Evolutionary conservation across 92 coral and sea anemone genomes (phyloP).

Genomic region (Phenganax marumi): DNA sequence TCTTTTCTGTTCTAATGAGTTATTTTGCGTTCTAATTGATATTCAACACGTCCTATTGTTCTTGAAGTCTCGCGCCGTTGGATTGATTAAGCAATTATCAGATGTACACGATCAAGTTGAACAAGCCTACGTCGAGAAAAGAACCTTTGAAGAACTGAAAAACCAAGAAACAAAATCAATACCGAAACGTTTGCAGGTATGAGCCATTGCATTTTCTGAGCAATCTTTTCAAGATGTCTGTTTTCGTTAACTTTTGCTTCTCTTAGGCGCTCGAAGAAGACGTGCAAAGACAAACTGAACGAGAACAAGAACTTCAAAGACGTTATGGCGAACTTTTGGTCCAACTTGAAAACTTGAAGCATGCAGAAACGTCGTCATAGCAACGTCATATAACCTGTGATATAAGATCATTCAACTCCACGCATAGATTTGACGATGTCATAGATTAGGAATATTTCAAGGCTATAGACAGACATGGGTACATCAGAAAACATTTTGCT

Average conservation of each 20-base stretch:
- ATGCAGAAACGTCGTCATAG: background rate
- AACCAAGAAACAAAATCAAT: slow-evolving; percentile 80
- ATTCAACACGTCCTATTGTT: background rate
- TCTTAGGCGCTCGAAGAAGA: slow-evolving; percentile 74
- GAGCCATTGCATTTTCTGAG: background rate
- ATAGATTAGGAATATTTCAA: no score
- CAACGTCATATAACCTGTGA: background rate
- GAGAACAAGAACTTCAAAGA: slow-evolving; percentile 83
- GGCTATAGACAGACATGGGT: no score
- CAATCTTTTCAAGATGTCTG: no score
- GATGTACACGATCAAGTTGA: slow-evolving; percentile 92
- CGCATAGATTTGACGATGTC: no score
- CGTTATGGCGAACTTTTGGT: slow-evolving; percentile 73
- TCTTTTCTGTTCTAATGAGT: no score
- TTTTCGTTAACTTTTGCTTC: background rate
- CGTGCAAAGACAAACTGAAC: slow-evolving; percentile 93
- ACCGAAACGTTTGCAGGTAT: slow-evolving; percentile 90
- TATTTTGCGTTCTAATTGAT: background rate
- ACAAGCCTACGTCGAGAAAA: slow-evolving; percentile 84
- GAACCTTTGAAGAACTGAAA: slow-evolving; percentile 81
- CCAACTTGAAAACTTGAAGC: slow-evolving; percentile 67
- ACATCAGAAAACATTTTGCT: no score
- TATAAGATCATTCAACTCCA: no score
- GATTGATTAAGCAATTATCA: slow-evolving; percentile 79
- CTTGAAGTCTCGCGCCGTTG: slow-evolving; percentile 90